phyloP scores from a whole-genome alignment of 1,140 invertebrate genomes.

The Planococcus citri region DNA sequence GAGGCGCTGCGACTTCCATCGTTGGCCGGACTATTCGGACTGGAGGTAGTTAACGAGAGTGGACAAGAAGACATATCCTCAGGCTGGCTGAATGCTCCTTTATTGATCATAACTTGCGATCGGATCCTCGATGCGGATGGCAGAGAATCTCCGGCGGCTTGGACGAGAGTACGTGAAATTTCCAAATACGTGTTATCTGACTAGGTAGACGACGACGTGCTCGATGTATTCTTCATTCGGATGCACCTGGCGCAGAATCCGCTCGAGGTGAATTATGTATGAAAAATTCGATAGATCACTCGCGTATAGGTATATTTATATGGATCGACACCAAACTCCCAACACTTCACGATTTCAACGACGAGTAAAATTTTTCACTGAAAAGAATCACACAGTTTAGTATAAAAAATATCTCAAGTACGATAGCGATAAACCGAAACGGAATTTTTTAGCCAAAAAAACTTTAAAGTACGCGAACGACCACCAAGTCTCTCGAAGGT shows the following conservation, averaged over 20 bases:
- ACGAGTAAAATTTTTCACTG: too few species aligned
- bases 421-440: background rate
- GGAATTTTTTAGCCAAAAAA: too few species aligned
- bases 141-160: background rate
- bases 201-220: too few species aligned
- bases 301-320: too few species aligned
- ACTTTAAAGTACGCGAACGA: background rate
- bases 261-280: too few species aligned
- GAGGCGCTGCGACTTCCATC: slow-evolving; percentile 35
- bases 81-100: background rate
- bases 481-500: background rate
- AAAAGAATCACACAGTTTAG: too few species aligned
- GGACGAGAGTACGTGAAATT: background rate
- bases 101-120: slow-evolving; percentile 12
- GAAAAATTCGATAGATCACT: too few species aligned
- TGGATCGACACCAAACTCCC: too few species aligned
- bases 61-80: background rate
- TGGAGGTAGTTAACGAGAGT: background rate
- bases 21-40: slow-evolving; percentile 32
- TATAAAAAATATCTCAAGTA: background rate
- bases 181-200: too few species aligned
- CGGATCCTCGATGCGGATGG: too few species aligned
- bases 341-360: too few species aligned
- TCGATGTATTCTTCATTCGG: too few species aligned
- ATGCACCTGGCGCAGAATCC: background rate